phyloP scores from a whole-genome alignment of 2,113 vertebrate genomes.

The Cavia aperea region DNA sequence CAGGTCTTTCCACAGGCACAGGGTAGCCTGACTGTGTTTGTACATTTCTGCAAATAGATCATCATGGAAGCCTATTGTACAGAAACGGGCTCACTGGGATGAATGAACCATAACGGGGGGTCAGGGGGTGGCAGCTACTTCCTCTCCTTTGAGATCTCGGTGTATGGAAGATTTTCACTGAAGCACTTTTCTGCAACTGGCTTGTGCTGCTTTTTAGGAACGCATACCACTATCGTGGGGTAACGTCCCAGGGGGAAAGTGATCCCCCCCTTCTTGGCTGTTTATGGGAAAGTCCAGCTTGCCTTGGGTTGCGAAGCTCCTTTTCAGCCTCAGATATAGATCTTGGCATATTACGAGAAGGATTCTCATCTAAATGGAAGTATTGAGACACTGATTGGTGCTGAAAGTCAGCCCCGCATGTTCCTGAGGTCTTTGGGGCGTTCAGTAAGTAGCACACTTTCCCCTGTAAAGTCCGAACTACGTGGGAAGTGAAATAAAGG shows the following conservation, averaged over 20 bases:
- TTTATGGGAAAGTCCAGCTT: not conserved
- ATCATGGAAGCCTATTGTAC: not conserved
- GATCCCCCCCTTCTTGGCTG: not conserved
- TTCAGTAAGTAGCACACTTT: not conserved
- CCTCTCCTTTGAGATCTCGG: constrained; percentile 51
- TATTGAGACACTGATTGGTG: not conserved
- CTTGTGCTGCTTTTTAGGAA: not conserved
- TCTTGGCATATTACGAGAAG: not conserved
- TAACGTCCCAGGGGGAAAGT: not conserved
- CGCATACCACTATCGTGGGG: not conserved
- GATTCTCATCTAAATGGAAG: not conserved
- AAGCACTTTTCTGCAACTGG: not conserved
- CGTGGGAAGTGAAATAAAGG: no score
- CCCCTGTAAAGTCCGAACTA: no score
- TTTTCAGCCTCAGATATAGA: not conserved
- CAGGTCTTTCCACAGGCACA: constrained; percentile 6
- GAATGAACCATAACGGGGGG: not conserved
- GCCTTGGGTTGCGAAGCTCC: not conserved
- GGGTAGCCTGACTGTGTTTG: constrained; percentile 47
- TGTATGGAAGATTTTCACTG: constrained; percentile 21
- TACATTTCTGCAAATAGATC: constrained; percentile 49
- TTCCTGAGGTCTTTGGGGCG: not conserved
- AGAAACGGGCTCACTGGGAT: not conserved
- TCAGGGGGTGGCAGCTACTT: not conserved
- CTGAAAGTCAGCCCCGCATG: not conserved